Evolutionary conservation across 2,888 invertebrate genomes (phyloP), one percentile per base, ranked within the genome.

Genomic region (Anthophora plumipes): DNA sequence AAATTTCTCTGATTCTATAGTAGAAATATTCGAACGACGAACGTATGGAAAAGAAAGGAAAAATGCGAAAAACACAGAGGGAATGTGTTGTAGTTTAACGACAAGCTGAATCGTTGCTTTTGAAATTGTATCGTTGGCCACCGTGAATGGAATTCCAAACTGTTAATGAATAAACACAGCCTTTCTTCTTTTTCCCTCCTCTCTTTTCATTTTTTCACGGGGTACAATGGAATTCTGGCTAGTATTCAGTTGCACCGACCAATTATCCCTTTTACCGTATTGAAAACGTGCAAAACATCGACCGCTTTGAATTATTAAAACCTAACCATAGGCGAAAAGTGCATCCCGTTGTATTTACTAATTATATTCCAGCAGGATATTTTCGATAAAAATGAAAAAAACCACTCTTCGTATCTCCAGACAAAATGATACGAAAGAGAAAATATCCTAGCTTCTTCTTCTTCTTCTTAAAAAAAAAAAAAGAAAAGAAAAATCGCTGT

Each of bases 121-220:
- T 43, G 37, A 50, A 50, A 70, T 52, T 43, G 59, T 50, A 43
- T 46, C 61, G n/a, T 8, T 25, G 52, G 43, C n/a, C 54, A 14
- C 41, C 48, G 59, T 22, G 31, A 70, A 60, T 17, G 39, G 43
- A n/a, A 50, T 52, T 43, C 39, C 52, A n/a, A 74, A 60, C 52
- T 74, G 25, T 69, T 71, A 74, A 71, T 59, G 74, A 71, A 74
- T 71, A 71, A 74, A 74, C 52, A 60, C 37, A 71, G 11, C 0
- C 1, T 43, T 43, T 54, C 9, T 31, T 14, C 12, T 22, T 9
- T 14, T 39, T 20, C 0, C 5, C 20, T 11, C 12, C 41, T 12
- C 17, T 17, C 12, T 8, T 20, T 4, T 8, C 20, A 7, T 3
- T 8, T 37, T 20, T 12, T 20, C 50, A 3, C 25, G 5, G 39